Conservation (phyloP, 2,888 invertebrate genomes). For the Drosophila koepferae region DNA sequence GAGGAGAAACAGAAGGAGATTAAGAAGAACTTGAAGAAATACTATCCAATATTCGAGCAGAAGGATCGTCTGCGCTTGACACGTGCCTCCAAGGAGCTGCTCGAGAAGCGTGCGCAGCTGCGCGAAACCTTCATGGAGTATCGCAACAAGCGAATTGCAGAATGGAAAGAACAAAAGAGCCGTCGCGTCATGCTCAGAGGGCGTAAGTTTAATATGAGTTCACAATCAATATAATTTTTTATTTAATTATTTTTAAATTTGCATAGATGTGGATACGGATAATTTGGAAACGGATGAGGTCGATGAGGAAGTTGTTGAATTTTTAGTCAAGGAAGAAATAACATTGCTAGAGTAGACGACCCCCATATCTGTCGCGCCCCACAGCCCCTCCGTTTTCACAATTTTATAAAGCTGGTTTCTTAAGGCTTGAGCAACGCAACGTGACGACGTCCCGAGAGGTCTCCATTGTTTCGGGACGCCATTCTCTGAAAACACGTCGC, state of each 20-base stretch:
- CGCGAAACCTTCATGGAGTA: constrained; percentile 95
- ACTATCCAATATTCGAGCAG: constrained; percentile 97
- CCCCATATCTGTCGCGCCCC: constrained; percentile 33
- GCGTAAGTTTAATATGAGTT: constrained; percentile 87
- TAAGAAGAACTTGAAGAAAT: constrained; percentile 98
- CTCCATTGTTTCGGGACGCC: constrained; percentile 14
- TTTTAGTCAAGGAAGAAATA: constrained; percentile 98
- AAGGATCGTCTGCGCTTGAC: constrained; percentile 97
- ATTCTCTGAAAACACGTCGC: constrained; percentile 27
- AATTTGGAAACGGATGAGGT: constrained; percentile 95
- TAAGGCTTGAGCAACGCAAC: constrained; percentile 34
- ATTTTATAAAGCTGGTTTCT: constrained; percentile 57
- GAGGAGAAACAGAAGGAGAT: constrained; percentile 96
- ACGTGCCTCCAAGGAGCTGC: constrained; percentile 97
- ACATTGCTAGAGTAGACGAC: constrained; percentile 90
- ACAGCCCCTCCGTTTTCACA: constrained; percentile 15
- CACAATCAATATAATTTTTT: not conserved
- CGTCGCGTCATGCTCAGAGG: constrained; percentile 93
- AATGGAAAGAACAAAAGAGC: constrained; percentile 92
- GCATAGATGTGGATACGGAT: constrained; percentile 96
- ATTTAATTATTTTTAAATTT: not conserved
- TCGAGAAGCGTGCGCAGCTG: constrained; percentile 95
- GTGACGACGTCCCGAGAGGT: constrained; percentile 32
- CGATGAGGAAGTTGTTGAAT: constrained; percentile 98
- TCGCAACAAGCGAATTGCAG: constrained; percentile 90